These are phyloP conservation scores for Hydractinia symbiolongicarpus DNA, from an alignment of 30 jellyfish, hydroid and myxozoan genomes.

Conservation along the genomic window DNA sequence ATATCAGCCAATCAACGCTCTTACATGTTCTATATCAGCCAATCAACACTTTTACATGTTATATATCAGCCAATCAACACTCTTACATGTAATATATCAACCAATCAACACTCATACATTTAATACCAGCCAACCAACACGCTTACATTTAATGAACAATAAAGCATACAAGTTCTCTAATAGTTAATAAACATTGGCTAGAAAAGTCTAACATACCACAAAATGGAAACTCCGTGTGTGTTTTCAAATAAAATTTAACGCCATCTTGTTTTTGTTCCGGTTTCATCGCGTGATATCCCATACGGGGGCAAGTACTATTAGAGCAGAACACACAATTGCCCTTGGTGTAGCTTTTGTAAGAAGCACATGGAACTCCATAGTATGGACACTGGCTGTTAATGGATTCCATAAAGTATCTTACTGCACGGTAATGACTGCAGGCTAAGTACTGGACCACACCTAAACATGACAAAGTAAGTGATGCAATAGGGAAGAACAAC, in stretches of 20 bases:
- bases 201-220: conserved; percentile 33
- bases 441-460: conserved; percentile 52
- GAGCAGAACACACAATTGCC: conserved; percentile 51
- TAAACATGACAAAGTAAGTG: neutral
- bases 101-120: neutral
- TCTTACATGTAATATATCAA: neutral
- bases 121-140: no score
- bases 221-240: conserved; percentile 39
- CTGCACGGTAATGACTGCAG: conserved; percentile 64
- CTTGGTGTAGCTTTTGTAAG: conserved; percentile 27
- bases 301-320: conserved; percentile 42
- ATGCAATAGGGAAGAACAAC: neutral
- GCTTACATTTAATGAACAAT: no score
- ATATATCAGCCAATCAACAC: neutral
- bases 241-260: conserved; percentile 40
- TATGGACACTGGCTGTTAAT: conserved; percentile 8
- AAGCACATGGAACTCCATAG: conserved; percentile 39
- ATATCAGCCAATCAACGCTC: neutral
- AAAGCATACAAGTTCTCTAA: no score
- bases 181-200: no score
- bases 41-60: neutral
- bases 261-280: conserved; percentile 17
- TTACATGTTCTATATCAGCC: neutral
- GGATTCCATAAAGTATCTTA: conserved; percentile 45
- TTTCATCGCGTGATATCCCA: conserved; percentile 50